Base-by-base conservation (phyloP, 2,888 invertebrate genomes). In the Allophyes oxyacanthae region DNA sequence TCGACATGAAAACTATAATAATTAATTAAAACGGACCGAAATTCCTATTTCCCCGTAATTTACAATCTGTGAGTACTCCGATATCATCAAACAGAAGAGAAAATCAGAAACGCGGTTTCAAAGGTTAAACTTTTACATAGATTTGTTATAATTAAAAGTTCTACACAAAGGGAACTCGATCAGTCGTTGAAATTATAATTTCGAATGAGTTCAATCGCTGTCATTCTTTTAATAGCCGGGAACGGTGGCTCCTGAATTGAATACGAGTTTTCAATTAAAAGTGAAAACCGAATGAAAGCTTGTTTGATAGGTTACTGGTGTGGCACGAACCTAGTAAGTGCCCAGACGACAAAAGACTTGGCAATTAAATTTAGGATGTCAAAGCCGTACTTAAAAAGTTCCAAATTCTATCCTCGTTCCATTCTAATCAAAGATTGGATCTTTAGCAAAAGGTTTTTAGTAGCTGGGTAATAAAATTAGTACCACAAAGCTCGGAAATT, bases 261-360 rank as follows among this genome's bases (percentile, higher is more conserved):
- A 81, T 64, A 64, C 57, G 67, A 73, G 72, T 79, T 81, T 82
- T 82, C 75, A 84, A 84, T 82, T 84, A 84, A 80, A 79, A 65
- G 65, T 67, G 67, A 69, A 71, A 68, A 72, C 49, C 57, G 69
- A 73, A 75, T 77, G 64, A 71, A 77, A 77, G 61, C 64, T 60
- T 75, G 66, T 70, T 76, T 68, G 74, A 78, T 75, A 72, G 78
- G 64, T 68, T 65, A 72, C 49, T 54, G 48, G 49, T 69, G 70
- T 70, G 68, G 63, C 64, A 59, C 58, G 49, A 49, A 56, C 56
- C 37, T 43, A 65, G 58, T 57, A 57, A 71, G 62, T 65, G 71
- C 59, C 63, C 62, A 66, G 66, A 72, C 69, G 74, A 78, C 77
- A 78, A 84, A 81, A 79, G 77, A 51, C 74, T 75, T 79, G 38